Conservation (phyloP, 2,797 vertebrate genomes). For the Dryobates pubescens region DNA sequence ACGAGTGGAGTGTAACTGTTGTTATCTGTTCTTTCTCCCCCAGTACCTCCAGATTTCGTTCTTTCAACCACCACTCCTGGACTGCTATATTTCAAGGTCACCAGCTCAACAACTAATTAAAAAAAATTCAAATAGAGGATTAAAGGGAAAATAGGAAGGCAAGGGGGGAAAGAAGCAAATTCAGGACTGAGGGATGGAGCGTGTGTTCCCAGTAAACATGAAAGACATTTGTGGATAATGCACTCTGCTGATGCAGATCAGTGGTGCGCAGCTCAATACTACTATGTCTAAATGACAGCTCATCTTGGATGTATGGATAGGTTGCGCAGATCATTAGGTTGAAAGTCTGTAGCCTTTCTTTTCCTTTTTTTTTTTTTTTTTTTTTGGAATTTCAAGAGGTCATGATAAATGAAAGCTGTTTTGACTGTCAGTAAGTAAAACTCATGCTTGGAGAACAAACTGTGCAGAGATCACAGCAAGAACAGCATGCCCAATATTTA, state of each 20-base stretch:
- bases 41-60: not conserved
- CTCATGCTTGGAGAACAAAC: not conserved
- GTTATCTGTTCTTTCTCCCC: not conserved
- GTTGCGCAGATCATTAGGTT: not conserved
- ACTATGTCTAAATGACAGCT: slow-evolving; percentile 1
- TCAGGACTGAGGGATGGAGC: not conserved
- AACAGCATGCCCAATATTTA: accelerated
- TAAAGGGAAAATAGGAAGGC: slow-evolving; percentile 16
- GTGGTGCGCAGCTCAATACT: not conserved
- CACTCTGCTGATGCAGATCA: slow-evolving; percentile 33
- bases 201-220: not conserved
- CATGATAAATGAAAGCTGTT: not conserved
- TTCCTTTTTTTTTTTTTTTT: not conserved
- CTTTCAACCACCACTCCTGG: not conserved
- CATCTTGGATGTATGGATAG: not conserved
- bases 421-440: not conserved
- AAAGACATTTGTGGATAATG: not conserved
- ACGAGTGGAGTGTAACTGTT: not conserved
- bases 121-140: slow-evolving; percentile 40
- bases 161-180: not conserved
- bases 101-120: slow-evolving; percentile 28
- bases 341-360: not conserved
- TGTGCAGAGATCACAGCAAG: not conserved
- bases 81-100: slow-evolving; percentile 22
- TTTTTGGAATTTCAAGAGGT: not conserved